phyloP scores from a whole-genome alignment of 2,797 vertebrate species.

The Allobates femoralis region DNA sequence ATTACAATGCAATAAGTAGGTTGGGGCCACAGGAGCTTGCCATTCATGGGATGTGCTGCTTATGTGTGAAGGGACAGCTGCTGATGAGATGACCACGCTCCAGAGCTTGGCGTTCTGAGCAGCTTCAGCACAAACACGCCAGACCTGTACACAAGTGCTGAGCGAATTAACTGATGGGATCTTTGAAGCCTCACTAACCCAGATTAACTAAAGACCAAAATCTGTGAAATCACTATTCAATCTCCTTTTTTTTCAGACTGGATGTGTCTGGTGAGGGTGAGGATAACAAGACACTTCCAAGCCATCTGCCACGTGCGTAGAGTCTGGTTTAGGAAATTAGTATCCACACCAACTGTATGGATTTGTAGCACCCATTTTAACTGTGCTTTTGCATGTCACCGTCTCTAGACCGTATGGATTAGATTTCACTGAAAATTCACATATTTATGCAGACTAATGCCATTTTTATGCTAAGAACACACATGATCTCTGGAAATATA shows the following conservation, averaged over 20 bases:
- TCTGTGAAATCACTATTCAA: constrained; percentile 75
- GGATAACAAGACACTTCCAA: constrained; percentile 72
- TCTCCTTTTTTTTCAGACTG: constrained; percentile 72
- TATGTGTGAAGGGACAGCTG: constrained; percentile 54
- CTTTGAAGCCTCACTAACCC: constrained; percentile 77
- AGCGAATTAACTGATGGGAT: constrained; percentile 77
- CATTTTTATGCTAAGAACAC: background rate
- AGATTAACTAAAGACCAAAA: constrained; percentile 79
- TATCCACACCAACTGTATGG: constrained; percentile 70
- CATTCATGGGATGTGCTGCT: background rate
- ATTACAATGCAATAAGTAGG: background rate
- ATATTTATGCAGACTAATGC: background rate
- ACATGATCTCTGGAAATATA: background rate
- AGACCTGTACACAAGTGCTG: constrained; percentile 75
- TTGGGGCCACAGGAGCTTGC: constrained; percentile 37
- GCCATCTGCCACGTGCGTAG: constrained; percentile 71
- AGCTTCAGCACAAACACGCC: constrained; percentile 74
- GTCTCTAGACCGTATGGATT: constrained; percentile 14
- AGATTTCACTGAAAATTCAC: background rate
- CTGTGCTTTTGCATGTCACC: constrained; percentile 64
- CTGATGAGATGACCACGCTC: constrained; percentile 61
- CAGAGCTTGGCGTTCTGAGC: constrained; percentile 75
- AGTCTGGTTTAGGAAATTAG: constrained; percentile 73
- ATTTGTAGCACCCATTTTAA: constrained; percentile 68
- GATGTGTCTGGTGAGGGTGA: constrained; percentile 68